Conservation (phyloP, 2,888 invertebrate species). For the Pyrgus malvae region DNA sequence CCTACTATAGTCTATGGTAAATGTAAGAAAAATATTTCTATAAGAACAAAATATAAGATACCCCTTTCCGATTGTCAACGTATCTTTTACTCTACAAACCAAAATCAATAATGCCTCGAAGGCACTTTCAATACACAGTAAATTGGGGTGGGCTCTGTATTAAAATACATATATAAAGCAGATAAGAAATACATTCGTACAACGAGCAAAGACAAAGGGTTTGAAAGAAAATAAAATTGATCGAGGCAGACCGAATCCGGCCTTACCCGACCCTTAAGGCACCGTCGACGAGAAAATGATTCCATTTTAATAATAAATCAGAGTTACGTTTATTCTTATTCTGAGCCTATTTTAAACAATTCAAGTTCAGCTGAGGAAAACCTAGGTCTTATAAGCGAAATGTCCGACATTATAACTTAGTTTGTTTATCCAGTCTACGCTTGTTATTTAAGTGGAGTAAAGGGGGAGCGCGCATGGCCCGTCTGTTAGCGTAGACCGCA, state of each 20-base stretch:
- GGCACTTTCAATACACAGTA: neutral
- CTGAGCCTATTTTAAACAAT: too few relatives aligned
- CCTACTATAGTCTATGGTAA: too few relatives aligned
- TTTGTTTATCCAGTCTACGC: too few relatives aligned
- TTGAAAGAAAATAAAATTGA: constrained; percentile 19
- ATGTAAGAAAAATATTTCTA: too few relatives aligned
- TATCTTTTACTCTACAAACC: neutral
- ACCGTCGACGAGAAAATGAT: neutral
- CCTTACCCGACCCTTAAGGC: neutral
- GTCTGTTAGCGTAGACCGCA: too few relatives aligned
- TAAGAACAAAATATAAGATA: neutral
- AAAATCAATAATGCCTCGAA: constrained; percentile 3
- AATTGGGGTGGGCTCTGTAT: constrained; percentile 6
- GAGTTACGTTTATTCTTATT: too few relatives aligned
- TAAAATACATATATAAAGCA: constrained; percentile 3
- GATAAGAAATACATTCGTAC: constrained; percentile 1
- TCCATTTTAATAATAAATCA: constrained; percentile 6
- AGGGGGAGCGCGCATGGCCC: too few relatives aligned
- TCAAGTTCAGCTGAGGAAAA: too few relatives aligned
- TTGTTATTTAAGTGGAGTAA: too few relatives aligned
- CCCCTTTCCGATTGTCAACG: neutral
- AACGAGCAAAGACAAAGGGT: constrained; percentile 10
- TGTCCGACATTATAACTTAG: too few relatives aligned
- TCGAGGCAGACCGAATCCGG: constrained; percentile 2
- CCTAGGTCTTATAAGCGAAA: too few relatives aligned